These are phyloP conservation scores for Harmothoe impar DNA, from an alignment of 2,888 invertebrate species.

Conservation along the genomic window DNA sequence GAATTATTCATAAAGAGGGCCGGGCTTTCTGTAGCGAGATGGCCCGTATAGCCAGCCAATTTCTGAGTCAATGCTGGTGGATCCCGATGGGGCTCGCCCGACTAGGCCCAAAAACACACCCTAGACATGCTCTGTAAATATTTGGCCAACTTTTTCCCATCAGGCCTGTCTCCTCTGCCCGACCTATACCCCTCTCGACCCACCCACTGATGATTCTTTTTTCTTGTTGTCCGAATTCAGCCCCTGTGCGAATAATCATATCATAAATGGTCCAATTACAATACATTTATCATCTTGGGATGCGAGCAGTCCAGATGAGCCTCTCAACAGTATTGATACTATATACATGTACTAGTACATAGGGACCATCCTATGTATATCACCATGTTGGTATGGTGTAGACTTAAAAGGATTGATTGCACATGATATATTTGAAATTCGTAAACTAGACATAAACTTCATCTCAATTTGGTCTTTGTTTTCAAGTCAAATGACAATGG, in stretches of 20 bases:
- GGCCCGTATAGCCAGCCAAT: slow-evolving; percentile 61
- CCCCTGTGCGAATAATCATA: slow-evolving; percentile 22
- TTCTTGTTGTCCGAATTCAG: slow-evolving; percentile 19
- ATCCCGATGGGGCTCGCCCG: slow-evolving; percentile 16
- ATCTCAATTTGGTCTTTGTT: too few relatives aligned
- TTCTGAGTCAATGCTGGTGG: slow-evolving; percentile 57
- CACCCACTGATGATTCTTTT: not conserved
- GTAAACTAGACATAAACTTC: too few relatives aligned
- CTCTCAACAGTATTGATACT: not conserved
- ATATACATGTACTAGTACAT: not conserved
- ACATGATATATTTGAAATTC: too few relatives aligned
- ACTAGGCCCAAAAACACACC: slow-evolving; percentile 29
- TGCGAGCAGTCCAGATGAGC: not conserved
- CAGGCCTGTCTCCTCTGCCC: slow-evolving; percentile 21
- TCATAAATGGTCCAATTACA: slow-evolving; percentile 42
- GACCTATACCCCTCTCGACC: slow-evolving; percentile 3
- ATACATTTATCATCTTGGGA: not conserved
- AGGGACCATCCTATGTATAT: not conserved
- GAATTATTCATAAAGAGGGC: slow-evolving; percentile 60
- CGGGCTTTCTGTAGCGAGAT: slow-evolving; percentile 52
- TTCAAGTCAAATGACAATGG: too few relatives aligned
- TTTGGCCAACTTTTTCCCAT: slow-evolving; percentile 58
- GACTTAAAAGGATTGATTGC: too few relatives aligned
- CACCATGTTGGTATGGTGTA: too few relatives aligned
- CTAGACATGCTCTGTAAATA: slow-evolving; percentile 63